These are phyloP conservation scores for Hypselothyrea guttata DNA, from an alignment of 2,888 invertebrate species.

Conservation along the genomic window DNA sequence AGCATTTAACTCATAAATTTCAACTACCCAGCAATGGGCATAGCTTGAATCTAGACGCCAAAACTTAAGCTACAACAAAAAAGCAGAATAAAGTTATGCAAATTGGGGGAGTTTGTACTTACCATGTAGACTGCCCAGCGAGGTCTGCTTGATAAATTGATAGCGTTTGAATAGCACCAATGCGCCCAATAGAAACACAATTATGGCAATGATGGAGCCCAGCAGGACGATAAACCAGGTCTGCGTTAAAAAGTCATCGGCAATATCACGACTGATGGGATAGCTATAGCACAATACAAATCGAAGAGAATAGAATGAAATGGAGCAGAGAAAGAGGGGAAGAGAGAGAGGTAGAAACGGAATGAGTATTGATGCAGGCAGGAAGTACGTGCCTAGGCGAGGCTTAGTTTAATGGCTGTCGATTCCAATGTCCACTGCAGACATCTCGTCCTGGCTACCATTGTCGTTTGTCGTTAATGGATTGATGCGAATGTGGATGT, in stretches of 20 bases:
- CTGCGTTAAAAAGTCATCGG: conserved; percentile 91
- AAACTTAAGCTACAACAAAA: conserved; percentile 50
- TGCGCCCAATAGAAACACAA: conserved; percentile 91
- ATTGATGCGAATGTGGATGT: conserved; percentile 65
- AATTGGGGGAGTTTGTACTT: conserved; percentile 57
- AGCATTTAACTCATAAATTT: conserved; percentile 41
- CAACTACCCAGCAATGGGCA: conserved; percentile 28
- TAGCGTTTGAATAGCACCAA: conserved; percentile 89
- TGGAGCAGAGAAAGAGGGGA: conserved; percentile 4
- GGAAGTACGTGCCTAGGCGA: conserved; percentile 63
- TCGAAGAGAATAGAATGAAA: conserved; percentile 14
- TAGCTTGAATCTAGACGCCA: conserved; percentile 28
- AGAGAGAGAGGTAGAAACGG: conserved; percentile 21
- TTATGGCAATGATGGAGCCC: conserved; percentile 92
- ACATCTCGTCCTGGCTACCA: conserved; percentile 31
- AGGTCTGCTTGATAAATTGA: conserved; percentile 87
- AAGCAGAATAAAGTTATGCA: conserved; percentile 23
- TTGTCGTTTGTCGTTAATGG: conserved; percentile 77
- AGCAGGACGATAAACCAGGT: conserved; percentile 95
- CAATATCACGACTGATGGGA: conserved; percentile 83
- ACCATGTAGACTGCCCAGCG: conserved; percentile 85
- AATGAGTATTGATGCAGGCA: conserved; percentile 51
- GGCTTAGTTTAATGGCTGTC: conserved; percentile 69
- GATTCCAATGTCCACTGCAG: conserved; percentile 12
- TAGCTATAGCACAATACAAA: conserved; percentile 81